Base-by-base conservation (phyloP, 2,113 vertebrate genomes). In the Nerophis ophidion region DNA sequence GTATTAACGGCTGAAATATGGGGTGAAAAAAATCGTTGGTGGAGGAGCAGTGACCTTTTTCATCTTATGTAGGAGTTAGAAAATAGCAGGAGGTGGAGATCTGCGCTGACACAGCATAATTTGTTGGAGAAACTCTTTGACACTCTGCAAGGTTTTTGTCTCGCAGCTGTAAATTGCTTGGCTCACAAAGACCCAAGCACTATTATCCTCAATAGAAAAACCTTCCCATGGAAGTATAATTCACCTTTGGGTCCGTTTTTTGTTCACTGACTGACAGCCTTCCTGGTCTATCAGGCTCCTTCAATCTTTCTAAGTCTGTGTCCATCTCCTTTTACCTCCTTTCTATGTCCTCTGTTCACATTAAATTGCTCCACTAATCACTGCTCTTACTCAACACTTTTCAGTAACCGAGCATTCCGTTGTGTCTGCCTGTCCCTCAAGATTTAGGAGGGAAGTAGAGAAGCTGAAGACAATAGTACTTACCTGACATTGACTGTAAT, bases 121-220 rank as follows among this genome's bases (percentile, higher is more conserved):
- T 72, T 79, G 68, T 68, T 71, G 56, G 65, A 62, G 71, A 76
- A 81, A 78, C 79, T 74, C 79, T 86, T 66, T 70, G 65, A 82
- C 66, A 84, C 67, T 36, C 49, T 2, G 35, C 14, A 16, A 79
- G 65, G 64, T 58, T 55, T 55, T 66, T 69, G 71, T 81, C 71
- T 74, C 53, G 57, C 63, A 80, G 79, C 71, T 81, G 77, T 80
- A 84, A 87, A 90, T 88, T 82, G 80, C 75, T 80, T 87, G 79
- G 77, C 61, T 75, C 66, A 73, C 79, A 80, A 83, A 70, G 72
- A 75, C 72, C 84, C 73, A 72, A 78, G 84, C 77, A 83, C 80
- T 75, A 86, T 87, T 86, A 88, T 81, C 75, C 75, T 72, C 74
- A 1, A 67, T 71, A 65, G 77, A 87, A 89, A 89, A 88, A 81